Base-by-base conservation (phyloP, 2,888 invertebrate genomes). In the Omphaloscelis lunosa region DNA sequence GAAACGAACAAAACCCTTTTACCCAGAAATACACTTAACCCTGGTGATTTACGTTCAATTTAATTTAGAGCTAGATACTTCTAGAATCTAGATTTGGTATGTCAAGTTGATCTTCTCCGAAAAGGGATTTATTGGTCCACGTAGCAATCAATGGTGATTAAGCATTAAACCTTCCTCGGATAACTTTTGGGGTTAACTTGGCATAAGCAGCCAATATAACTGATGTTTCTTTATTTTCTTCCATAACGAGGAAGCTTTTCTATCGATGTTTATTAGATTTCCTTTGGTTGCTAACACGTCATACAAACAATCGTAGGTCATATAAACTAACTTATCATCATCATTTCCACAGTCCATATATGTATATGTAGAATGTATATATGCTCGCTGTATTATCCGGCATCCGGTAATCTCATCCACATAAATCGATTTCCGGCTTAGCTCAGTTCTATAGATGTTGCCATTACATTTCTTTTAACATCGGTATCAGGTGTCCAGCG, bases 381-480 rank as follows among this genome's bases (percentile, higher is more conserved):
- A 17, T 29, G n/a, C 17, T 41, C 12, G 8, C 20, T 75, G 62
- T 48, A 56, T 41, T 39, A 62, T 51, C 9, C 48, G 39, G 0
- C 29, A 45, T 45, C 45, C 15, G 2, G 17, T 79, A 65, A 82
- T 65, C 68, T 15, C 51, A 53, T 68, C 20, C 17, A 48, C n/a
- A n/a, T 65, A 39, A 61, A 80, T 83, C 71, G 79, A 68, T 83
- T 68, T 62, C 61, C 61, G 56, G 59, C 56, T 70, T 39, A 66
- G 51, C n/a, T 62, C n/a, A 56, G 29, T 68, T 5, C 5, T 72
- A 70, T 71, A 53, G 61, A 45, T 69, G 74, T 62, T 71, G 29
- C 11, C 48, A 63, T 69, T 59, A 56, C 61, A 65, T 56, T 81
- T 74, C 51, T 63, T 53, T 71, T 17, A 48, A 6, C 39, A 65